Percentiles rank a stretch among this genome's conserved stretches.
phyloP scores from a whole-genome alignment of 2,888 invertebrate genomes.

The Cylindroiulus punctatus region DNA sequence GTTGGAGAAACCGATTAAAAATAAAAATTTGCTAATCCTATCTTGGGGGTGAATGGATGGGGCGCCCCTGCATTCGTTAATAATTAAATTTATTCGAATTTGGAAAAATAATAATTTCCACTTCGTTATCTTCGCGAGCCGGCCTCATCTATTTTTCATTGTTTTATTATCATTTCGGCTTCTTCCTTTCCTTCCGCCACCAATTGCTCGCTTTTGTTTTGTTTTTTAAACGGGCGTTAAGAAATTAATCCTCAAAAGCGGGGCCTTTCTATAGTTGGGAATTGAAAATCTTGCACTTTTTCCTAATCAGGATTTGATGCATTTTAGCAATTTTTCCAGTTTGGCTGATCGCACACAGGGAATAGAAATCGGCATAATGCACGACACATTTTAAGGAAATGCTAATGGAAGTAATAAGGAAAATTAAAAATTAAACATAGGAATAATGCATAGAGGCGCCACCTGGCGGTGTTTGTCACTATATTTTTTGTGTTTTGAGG shows the following conservation, averaged over 20 bases:
- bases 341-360: background rate
- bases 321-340: background rate
- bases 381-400: too few relatives aligned
- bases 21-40: background rate
- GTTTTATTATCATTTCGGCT: background rate
- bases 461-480: too few relatives aligned
- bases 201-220: background rate
- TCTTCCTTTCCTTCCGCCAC: too few relatives aligned
- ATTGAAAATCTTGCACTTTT: background rate
- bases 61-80: background rate
- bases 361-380: background rate
- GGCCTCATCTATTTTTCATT: background rate
- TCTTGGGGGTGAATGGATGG: background rate
- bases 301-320: background rate
- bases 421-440: too few relatives aligned
- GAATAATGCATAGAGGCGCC: too few relatives aligned
- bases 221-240: background rate
- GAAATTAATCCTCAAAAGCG: conserved; percentile 2
- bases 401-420: too few relatives aligned
- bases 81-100: background rate
- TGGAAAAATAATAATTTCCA: background rate
- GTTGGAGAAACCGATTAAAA: background rate
- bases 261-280: background rate
- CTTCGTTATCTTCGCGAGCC: background rate
- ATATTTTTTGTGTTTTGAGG: too few relatives aligned